Percentiles rank a stretch among this genome's conserved stretches.
Evolutionary conservation across 2,888 invertebrate genomes (phyloP).

Genomic region (Caenorhabditis doughertyi): DNA sequence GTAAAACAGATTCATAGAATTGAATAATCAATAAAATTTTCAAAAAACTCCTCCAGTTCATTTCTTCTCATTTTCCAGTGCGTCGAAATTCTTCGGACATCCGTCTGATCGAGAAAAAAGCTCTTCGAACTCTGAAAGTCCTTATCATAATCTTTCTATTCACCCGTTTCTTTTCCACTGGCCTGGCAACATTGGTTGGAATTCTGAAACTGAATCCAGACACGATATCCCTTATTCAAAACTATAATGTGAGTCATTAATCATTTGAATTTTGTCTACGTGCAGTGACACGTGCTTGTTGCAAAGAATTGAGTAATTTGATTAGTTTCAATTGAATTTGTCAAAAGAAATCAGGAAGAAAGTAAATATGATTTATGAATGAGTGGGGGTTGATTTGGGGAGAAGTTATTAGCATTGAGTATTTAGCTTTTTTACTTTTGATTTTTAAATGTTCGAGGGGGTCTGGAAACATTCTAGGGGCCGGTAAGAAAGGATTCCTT

Average conservation of each 20-base stretch:
- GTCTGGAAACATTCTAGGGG: too few relatives aligned
- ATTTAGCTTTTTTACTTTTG: conserved; percentile 7
- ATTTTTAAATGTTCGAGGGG: not conserved
- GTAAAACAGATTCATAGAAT: too few relatives aligned
- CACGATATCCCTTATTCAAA: conserved; percentile 15
- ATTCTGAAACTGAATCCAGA: conserved; percentile 30
- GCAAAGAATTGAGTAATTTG: conserved; percentile 12
- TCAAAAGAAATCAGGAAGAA: conserved; percentile 21
- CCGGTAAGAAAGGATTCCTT: too few relatives aligned
- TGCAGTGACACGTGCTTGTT: conserved; percentile 11
- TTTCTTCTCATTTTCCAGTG: conserved; percentile 10
- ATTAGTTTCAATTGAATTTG: conserved; percentile 34
- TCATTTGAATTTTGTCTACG: too few relatives aligned
- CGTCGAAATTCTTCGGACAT: conserved; percentile 33
- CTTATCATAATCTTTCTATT: conserved; percentile 44
- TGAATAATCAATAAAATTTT: not conserved
- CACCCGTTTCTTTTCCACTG: conserved; percentile 46
- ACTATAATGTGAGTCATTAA: conserved; percentile 46
- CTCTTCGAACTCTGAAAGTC: conserved; percentile 39
- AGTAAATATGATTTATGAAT: conserved; percentile 8
- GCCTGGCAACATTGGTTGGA: conserved; percentile 15
- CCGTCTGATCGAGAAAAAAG: conserved; percentile 41
- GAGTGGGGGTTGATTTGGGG: conserved; percentile 3
- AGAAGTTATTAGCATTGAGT: not conserved
- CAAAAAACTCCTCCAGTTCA: not conserved